phyloP scores from a whole-genome alignment of 2,888 invertebrate species.

The Phaonia tiefii region DNA sequence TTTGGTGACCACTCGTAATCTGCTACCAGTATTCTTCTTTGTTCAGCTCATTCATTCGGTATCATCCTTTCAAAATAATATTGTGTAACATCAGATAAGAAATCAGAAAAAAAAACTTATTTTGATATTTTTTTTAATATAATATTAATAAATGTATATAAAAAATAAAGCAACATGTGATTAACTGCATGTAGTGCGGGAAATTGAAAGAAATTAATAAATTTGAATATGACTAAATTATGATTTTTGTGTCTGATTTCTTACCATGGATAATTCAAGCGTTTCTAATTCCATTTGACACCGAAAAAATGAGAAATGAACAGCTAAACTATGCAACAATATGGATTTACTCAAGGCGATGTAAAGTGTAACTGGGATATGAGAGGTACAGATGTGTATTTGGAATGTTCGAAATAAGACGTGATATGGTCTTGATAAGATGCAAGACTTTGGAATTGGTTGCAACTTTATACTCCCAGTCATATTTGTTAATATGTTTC shows the following conservation, averaged over 20 bases:
- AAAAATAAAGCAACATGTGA: not conserved
- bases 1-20: conserved; percentile 9
- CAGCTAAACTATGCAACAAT: not conserved
- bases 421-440: too few species aligned
- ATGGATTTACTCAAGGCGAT: too few species aligned
- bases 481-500: too few species aligned
- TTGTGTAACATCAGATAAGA: conserved; percentile 14
- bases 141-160: too few species aligned
- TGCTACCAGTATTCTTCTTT: not conserved
- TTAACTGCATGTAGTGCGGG: not conserved
- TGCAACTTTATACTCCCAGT: too few species aligned
- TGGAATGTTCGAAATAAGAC: too few species aligned
- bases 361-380: too few species aligned
- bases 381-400: too few species aligned
- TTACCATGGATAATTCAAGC: not conserved
- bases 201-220: conserved; percentile 7
- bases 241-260: not conserved
- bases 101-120: not conserved
- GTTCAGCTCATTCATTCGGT: not conserved
- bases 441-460: too few species aligned
- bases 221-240: not conserved
- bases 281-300: not conserved
- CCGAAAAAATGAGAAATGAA: not conserved
- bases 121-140: too few species aligned
- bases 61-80: conserved; percentile 25